Conservation (phyloP, 2,888 invertebrate genomes). For the Smittia aterrima region DNA sequence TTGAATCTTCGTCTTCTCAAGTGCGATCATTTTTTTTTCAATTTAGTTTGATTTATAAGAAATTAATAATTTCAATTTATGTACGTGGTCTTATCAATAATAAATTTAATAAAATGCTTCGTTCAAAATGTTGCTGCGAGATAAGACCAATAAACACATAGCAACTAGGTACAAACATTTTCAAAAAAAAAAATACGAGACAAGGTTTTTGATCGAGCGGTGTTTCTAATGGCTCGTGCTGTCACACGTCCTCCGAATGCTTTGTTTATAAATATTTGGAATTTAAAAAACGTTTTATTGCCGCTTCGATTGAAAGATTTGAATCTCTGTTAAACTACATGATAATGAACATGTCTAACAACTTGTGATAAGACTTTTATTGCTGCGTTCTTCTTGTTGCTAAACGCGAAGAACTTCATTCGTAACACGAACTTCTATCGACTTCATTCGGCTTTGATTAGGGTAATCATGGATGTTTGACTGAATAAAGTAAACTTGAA, state of each 20-base stretch:
- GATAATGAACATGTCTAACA: not conserved
- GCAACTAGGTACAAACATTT: not conserved
- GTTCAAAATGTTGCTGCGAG: not conserved
- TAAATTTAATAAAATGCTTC: not conserved
- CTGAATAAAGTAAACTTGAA: too few species aligned
- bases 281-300: not conserved
- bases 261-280: not conserved
- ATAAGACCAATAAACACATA: not conserved
- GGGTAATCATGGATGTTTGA: too few species aligned
- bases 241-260: not conserved
- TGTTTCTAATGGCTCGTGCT: not conserved
- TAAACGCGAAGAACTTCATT: too few species aligned
- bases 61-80: too few species aligned
- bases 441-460: too few species aligned
- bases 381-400: too few species aligned
- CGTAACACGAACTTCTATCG: too few species aligned
- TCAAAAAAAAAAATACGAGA: not conserved
- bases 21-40: too few species aligned
- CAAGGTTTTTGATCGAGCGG: not conserved
- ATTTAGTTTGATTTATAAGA: too few species aligned
- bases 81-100: not conserved
- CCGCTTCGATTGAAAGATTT: not conserved
- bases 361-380: not conserved
- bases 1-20: too few species aligned
- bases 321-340: not conserved